Conservation (phyloP, 1,140 invertebrate species). For the Drusus annulatus region DNA sequence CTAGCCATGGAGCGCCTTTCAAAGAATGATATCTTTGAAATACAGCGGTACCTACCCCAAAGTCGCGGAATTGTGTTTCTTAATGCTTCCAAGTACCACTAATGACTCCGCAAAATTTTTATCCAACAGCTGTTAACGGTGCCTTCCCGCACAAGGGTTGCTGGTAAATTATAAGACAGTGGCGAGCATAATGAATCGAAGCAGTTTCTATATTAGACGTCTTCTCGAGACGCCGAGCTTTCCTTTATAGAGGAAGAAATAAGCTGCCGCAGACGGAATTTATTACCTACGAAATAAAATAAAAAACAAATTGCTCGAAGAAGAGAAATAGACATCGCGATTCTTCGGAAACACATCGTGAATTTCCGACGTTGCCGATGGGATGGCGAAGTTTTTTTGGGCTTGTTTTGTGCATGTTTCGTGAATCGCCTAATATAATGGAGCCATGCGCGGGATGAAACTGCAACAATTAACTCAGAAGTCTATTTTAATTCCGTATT, state of each 20-base stretch:
- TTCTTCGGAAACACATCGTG: constrained; percentile 54
- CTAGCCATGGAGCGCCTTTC: not conserved
- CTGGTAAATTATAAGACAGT: constrained; percentile 37
- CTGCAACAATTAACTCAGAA: too few relatives aligned
- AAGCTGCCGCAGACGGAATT: constrained; percentile 32
- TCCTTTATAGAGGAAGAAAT: constrained; percentile 32
- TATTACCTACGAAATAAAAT: constrained; percentile 37
- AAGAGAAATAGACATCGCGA: constrained; percentile 47
- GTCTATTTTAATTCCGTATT: too few relatives aligned
- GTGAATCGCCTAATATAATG: constrained; percentile 38
- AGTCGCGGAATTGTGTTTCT: constrained; percentile 33
- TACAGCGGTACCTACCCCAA: not conserved
- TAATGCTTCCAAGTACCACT: constrained; percentile 55
- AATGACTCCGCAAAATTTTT: constrained; percentile 57
- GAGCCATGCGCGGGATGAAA: constrained; percentile 31
- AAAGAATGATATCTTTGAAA: constrained; percentile 39
- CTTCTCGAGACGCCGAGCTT: constrained; percentile 5
- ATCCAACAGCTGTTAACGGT: constrained; percentile 38
- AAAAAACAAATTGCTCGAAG: constrained; percentile 38
- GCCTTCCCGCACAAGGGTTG: not conserved
- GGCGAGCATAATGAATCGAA: constrained; percentile 4
- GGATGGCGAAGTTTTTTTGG: constrained; percentile 26
- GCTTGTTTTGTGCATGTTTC: constrained; percentile 53
- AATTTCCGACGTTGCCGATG: constrained; percentile 50
- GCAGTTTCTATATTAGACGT: not conserved